Percentiles rank a stretch among this genome's conserved stretches.
Evolutionary conservation across 2,888 invertebrate genomes (phyloP).

Genomic region (Drosophila koepferae): DNA sequence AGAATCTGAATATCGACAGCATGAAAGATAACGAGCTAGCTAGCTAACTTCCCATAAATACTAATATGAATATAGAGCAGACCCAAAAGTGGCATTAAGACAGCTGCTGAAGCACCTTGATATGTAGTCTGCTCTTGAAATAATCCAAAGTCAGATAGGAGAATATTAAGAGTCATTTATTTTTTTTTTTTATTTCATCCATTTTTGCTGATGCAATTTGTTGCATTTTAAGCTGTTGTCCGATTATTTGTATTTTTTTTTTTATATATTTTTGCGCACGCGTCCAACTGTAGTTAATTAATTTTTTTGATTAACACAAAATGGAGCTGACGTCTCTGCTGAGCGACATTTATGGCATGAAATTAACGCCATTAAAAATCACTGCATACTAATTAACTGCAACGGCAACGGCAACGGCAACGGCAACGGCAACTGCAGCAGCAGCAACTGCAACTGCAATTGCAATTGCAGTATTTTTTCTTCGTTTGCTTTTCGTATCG

Average conservation of each 20-base stretch:
- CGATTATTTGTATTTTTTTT: slow-evolving; percentile 27
- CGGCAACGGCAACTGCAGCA: neutral
- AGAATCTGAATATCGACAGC: neutral
- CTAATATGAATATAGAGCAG: neutral
- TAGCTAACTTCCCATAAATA: neutral
- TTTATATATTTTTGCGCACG: slow-evolving; percentile 14
- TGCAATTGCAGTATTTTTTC: neutral
- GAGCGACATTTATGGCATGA: slow-evolving; percentile 60
- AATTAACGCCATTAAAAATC: slow-evolving; percentile 75
- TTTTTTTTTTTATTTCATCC: neutral
- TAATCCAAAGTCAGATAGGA: neutral
- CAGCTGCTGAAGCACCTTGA: neutral
- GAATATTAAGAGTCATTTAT: neutral
- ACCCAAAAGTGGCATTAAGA: neutral
- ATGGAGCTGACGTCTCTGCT: slow-evolving; percentile 22
- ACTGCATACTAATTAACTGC: slow-evolving; percentile 63
- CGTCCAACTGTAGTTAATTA: slow-evolving; percentile 64
- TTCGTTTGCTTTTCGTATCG: neutral
- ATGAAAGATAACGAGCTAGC: slow-evolving; percentile 15
- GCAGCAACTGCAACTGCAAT: neutral
- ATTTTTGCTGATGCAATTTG: slow-evolving; percentile 12
- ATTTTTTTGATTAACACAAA: slow-evolving; percentile 54
- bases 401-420: neutral
- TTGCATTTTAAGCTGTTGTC: slow-evolving; percentile 35
- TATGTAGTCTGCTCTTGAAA: slow-evolving; percentile 2